Evolutionary conservation across 2,888 invertebrate species (phyloP).

Genomic region (Drosophila flavopinicola): DNA sequence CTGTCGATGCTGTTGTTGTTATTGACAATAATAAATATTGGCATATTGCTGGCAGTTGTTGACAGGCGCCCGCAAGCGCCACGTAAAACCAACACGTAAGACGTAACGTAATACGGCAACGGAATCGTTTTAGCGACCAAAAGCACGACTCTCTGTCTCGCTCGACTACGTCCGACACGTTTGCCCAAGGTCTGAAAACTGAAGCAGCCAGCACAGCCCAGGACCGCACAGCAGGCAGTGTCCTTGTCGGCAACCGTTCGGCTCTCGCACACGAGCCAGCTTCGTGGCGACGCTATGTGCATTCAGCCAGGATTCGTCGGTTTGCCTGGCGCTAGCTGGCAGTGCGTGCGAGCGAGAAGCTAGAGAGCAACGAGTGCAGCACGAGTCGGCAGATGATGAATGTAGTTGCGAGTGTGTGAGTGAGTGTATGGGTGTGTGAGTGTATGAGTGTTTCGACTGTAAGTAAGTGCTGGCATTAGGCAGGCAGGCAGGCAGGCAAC

Average conservation of each 20-base stretch:
- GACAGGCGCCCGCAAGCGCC: constrained; percentile 26
- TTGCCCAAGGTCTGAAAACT: constrained; percentile 82
- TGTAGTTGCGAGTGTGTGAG: constrained; percentile 17
- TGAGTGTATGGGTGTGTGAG: constrained; percentile 18
- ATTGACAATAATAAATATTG: constrained; percentile 70
- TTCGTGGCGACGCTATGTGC: constrained; percentile 46
- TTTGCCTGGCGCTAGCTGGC: constrained; percentile 45
- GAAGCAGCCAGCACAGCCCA: constrained; percentile 56
- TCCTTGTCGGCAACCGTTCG: constrained; percentile 25
- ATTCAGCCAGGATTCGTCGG: constrained; percentile 76
- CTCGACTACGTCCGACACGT: constrained; percentile 74
- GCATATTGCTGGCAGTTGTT: constrained; percentile 44
- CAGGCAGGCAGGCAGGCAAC: constrained; percentile 22
- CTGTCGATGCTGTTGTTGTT: constrained; percentile 47
- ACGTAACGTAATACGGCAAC: constrained; percentile 59
- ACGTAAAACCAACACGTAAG: constrained; percentile 53
- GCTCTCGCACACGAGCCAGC: constrained; percentile 23
- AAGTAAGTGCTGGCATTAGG: constrained; percentile 35
- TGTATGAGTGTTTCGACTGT: constrained; percentile 2
- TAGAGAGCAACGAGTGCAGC: constrained; percentile 17
- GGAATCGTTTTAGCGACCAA: constrained; percentile 11
- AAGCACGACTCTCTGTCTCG: constrained; percentile 21
- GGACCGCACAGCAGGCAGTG: constrained; percentile 22
- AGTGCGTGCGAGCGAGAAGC: constrained; percentile 58
- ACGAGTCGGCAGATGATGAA: constrained; percentile 51